Evolutionary conservation across 2,113 vertebrate species (phyloP).

Genomic region (Sterna hirundo): DNA sequence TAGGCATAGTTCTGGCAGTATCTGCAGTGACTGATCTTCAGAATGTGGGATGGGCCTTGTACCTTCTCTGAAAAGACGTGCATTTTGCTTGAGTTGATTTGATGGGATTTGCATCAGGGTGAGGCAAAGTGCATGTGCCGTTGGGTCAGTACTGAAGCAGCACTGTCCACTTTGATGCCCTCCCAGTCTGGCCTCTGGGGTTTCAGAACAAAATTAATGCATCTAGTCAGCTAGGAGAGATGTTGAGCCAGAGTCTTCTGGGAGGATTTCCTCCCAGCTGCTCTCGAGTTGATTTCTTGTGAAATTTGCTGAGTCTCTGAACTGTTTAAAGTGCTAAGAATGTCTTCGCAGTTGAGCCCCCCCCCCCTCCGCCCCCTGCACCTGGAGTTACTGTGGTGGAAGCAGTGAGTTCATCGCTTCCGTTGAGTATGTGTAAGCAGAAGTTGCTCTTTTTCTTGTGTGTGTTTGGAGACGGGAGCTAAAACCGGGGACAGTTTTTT

Average conservation of each 20-base stretch:
- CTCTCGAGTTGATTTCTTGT: background rate
- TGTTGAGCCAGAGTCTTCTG: background rate
- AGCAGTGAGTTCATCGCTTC: background rate
- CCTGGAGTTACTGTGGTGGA: background rate
- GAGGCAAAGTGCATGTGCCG: background rate
- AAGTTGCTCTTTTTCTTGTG: background rate
- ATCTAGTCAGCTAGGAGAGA: background rate
- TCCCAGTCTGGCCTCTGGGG: background rate
- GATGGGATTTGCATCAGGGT: background rate
- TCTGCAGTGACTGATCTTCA: background rate
- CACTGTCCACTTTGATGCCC: background rate
- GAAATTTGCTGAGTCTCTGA: slow-evolving; percentile 33
- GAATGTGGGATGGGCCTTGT: background rate
- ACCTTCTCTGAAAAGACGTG: background rate
- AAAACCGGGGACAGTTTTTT: background rate
- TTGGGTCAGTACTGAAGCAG: background rate
- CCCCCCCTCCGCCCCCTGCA: accelerated
- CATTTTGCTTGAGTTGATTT: background rate
- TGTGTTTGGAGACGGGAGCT: background rate
- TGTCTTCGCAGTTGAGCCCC: background rate
- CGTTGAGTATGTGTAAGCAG: background rate
- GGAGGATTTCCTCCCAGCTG: background rate
- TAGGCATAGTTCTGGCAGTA: background rate
- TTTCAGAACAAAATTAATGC: slow-evolving; percentile 14
- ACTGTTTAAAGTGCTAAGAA: slow-evolving; percentile 11